Evolutionary conservation across 2,113 vertebrate species (phyloP), one percentile per base, ranked within the genome.

Genomic region (Seriola rivoliana): DNA sequence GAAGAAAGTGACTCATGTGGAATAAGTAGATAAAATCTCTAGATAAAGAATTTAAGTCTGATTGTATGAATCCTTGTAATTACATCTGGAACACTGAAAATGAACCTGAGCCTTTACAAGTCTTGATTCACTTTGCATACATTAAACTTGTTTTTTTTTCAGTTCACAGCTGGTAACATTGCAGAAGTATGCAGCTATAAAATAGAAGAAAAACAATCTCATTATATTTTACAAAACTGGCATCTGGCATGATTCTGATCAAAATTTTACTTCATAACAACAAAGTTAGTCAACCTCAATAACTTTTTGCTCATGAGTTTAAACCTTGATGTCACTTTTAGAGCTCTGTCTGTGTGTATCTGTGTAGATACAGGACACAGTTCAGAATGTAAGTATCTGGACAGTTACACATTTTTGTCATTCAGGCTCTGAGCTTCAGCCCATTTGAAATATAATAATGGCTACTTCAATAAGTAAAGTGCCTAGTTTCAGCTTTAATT

Each of bases 301-400:
- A 52, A 54, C 29, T 64, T 46, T 63, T n/a, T 25, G 5, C 14
- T 52, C 12, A 52, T n/a, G 9, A 66, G n/a, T 80, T 57, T 23
- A 58, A 66, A 67, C 23, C 32, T 2, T 64, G 16, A 65, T 10
- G 11, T 76, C 63, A 79, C 52, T 74, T 74, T 13, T 16, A 64
- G 63, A 77, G 57, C 38, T 36, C 50, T 65, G 40, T 38, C 14
- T 64, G 73, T 60, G 14, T 57, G 23, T 59, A 42, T 16, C 40
- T 71, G 32, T 23, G 67, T 40, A 63, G 19, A 67, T 42, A 40
- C 46, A 21, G 69, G 10, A 19, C 19, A 3, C 1, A 50, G 25
- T 21, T 9, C 46, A 54, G 50, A 70, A 5, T 1, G 2, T 19
- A 6, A 14, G 6, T 16, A 23, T 40, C 38, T 54, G 66, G 46